Conservation (phyloP, 2,888 invertebrate species). For the Agrotis segetum region DNA sequence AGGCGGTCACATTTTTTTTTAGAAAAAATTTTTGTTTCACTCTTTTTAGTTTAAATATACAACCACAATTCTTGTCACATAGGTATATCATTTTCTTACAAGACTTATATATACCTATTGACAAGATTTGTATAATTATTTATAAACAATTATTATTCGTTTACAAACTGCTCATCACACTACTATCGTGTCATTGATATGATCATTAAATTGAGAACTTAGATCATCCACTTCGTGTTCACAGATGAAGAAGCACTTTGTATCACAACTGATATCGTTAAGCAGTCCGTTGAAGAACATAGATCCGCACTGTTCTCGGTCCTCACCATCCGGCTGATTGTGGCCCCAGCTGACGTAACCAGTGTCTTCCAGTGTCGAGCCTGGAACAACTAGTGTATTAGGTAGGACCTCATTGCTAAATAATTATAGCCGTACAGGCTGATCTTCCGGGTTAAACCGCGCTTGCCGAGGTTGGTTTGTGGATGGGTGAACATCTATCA, state of each 20-base stretch:
- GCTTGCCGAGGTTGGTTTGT: too few species aligned
- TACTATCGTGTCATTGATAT: not conserved
- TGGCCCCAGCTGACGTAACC: conserved; percentile 78
- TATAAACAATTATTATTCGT: not conserved
- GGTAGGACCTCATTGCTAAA: too few species aligned
- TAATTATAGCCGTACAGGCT: too few species aligned
- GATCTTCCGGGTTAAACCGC: too few species aligned
- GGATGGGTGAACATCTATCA: too few species aligned
- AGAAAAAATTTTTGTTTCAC: too few species aligned
- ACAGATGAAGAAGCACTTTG: conserved; percentile 79
- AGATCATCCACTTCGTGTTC: conserved; percentile 75
- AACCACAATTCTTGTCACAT: too few species aligned
- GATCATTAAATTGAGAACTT: not conserved
- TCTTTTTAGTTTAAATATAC: too few species aligned
- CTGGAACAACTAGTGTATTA: conserved; percentile 4
- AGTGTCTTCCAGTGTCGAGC: conserved; percentile 68
- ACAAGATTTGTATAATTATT: too few species aligned
- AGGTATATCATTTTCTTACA: too few species aligned
- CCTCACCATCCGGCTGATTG: conserved; percentile 79
- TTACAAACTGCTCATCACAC: not conserved
- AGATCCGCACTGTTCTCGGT: conserved; percentile 78
- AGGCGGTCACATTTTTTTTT: too few species aligned
- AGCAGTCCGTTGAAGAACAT: conserved; percentile 81
- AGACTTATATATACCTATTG: too few species aligned
- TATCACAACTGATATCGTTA: conserved; percentile 77